Base-by-base conservation (phyloP, 2,797 vertebrate species). In the Gephyroberyx darwinii region DNA sequence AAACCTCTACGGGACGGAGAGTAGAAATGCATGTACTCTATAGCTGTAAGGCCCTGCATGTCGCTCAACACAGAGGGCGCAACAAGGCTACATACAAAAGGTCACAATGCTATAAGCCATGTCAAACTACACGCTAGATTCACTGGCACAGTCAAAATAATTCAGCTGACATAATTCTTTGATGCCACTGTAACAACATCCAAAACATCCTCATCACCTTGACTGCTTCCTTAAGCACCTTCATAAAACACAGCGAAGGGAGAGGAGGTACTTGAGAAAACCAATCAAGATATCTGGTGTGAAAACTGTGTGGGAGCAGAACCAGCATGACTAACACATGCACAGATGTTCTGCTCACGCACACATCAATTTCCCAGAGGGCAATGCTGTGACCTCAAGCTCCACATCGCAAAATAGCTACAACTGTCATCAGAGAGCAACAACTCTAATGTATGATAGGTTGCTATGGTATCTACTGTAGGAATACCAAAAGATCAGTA, bases 261-360 rank as follows among this genome's bases (percentile, higher is more conserved):
- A 51, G 12, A 43, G 41, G 41, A 16, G 14, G 41, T 13, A 43
- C 9, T 47, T 19, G 57, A 61, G 43, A 79, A 74, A 80, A 76
- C 65, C 59, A 80, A 87, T 78, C 72, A 71, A 69, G 50, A 37
- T 50, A 72, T 78, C 81, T 69, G 64, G 83, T 82, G 81, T 84
- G 75, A 86, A 83, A 82, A 82, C 22, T 54, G 85, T 70, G 87
- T 87, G 83, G 88, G 84, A 71, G 79, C 68, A 53, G 74, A 86
- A 81, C 61, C 85, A 84, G 84, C 81, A 72, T 80, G 84, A 86
- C 83, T 86, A 87, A 90, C 88, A 86, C 84, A 86, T 83, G 83
- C 81, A 87, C 88, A 90, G 87, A 88, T 88, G 88, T 86, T 85
- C 60, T 71, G 76, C 66, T 80, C 62, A 73, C 75, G 68, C 73